phyloP scores from a whole-genome alignment of 2,113 vertebrate species.

The Drymodes brunneopygia region DNA sequence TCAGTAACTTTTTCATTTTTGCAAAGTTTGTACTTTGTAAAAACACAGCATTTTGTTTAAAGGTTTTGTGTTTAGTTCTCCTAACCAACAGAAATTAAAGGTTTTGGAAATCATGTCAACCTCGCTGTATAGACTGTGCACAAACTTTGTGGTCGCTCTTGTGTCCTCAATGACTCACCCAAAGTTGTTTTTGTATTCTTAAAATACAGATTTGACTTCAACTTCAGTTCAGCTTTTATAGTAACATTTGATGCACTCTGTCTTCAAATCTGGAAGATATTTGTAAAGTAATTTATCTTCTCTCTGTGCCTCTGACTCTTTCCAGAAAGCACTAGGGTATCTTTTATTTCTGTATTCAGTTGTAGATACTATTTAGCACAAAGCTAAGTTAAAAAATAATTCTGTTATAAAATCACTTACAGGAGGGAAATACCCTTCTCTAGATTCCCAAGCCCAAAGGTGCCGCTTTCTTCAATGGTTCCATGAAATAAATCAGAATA shows the following conservation, averaged over 20 bases:
- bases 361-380: background rate
- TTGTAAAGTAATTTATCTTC: slow-evolving; percentile 5
- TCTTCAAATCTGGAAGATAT: background rate
- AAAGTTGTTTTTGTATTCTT: slow-evolving; percentile 50
- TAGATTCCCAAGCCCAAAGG: background rate
- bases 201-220: slow-evolving; percentile 64
- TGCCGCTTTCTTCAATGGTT: background rate
- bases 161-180: slow-evolving; percentile 55
- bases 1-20: background rate
- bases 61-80: slow-evolving; percentile 45
- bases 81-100: slow-evolving; percentile 68
- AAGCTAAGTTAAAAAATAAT: background rate
- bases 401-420: background rate
- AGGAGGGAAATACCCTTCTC: background rate
- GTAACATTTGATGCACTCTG: background rate
- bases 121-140: slow-evolving; percentile 43
- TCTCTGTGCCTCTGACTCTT: background rate
- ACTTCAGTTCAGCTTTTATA: background rate
- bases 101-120: slow-evolving; percentile 50
- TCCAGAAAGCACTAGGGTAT: background rate
- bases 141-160: slow-evolving; percentile 58
- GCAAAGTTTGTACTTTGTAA: background rate
- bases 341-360: background rate
- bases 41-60: slow-evolving; percentile 41
- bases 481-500: background rate